Conservation (phyloP, 2,888 invertebrate species). For the Polyommatus iphigenia region DNA sequence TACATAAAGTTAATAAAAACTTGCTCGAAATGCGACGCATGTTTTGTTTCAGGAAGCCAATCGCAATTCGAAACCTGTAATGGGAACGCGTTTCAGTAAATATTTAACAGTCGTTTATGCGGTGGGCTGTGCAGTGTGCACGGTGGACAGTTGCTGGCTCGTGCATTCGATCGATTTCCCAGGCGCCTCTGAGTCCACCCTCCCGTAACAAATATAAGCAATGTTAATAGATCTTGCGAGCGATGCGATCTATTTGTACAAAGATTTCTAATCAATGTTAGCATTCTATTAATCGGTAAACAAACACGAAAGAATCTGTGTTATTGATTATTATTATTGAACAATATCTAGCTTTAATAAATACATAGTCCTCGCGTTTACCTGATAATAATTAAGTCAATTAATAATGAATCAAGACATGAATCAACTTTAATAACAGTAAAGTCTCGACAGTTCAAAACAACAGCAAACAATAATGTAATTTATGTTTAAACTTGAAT, state of each 20-base stretch:
- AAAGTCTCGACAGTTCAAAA: background rate
- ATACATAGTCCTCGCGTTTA: background rate
- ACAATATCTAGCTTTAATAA: background rate
- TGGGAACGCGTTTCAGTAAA: slow-evolving; percentile 23
- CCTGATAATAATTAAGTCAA: background rate
- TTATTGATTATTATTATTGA: background rate
- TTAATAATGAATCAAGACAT: background rate
- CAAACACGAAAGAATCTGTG: background rate
- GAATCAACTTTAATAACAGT: background rate
- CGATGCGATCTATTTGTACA: slow-evolving; percentile 15
- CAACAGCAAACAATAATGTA: background rate
- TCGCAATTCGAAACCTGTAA: slow-evolving; percentile 13
- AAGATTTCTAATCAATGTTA: slow-evolving; percentile 21
- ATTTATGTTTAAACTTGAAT: slow-evolving; percentile 4
- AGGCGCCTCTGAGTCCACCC: slow-evolving; percentile 40
- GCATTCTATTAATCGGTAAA: slow-evolving; percentile 5
- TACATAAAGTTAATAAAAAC: slow-evolving; percentile 18
- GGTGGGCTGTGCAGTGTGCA: slow-evolving; percentile 15
- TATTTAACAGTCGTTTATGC: slow-evolving; percentile 30
- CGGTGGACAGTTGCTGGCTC: slow-evolving; percentile 32
- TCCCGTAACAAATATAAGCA: slow-evolving; percentile 32
- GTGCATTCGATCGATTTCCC: slow-evolving; percentile 41
- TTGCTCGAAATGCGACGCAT: background rate
- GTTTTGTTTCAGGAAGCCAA: slow-evolving; percentile 13
- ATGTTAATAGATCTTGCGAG: slow-evolving; percentile 23